Base-by-base conservation (phyloP, 2,888 invertebrate species). In the Lepidocyrtoides sp. region DNA sequence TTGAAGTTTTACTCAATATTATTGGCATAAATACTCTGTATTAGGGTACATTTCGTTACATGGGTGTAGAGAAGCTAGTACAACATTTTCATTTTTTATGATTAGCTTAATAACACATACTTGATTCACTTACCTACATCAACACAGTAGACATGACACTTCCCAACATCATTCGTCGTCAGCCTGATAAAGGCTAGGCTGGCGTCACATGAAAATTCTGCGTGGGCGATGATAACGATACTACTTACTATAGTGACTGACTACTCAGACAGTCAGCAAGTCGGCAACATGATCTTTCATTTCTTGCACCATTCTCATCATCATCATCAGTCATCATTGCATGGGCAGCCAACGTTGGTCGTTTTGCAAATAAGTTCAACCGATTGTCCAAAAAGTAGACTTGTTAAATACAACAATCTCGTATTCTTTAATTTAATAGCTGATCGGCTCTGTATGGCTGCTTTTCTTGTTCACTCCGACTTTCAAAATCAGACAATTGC, bases 191-290 rank as follows among this genome's bases (percentile, higher is more conserved):
- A 57, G 81, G 81, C 57, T 81, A 54, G 54, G 81, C 57, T 87
- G 89, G 89, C 83, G 89, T 89, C 89, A 83, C 57, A 72, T 57
- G 29, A 88, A 88, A 72, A 54, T 32, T 77, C 77, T 89, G 89
- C 89, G 89, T 89, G 89, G 89, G 89, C 89, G 89, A 89, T 86
- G 29, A 12, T 7, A 2, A 29, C 20, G 72, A 57, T 89, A 69
- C 36, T 36, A 36, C 36, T 36, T 36, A 26, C 36, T 36, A 36
- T 36, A 36, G n/a, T n/a, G n/a, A n/a, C 36, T 36, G 36, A 36
- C 36, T 36, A 36, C 69, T 17, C 60, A 60, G 60, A 60, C 60
- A 12, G 26, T 60, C 60, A 17, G 10, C 60, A 26, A 51, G 84
- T 51, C 66, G 84, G 84, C 84, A 84, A 57, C 75, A 72, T 57